phyloP scores from a whole-genome alignment of 2,113 vertebrate species.

The Notarius quadriscutis region DNA sequence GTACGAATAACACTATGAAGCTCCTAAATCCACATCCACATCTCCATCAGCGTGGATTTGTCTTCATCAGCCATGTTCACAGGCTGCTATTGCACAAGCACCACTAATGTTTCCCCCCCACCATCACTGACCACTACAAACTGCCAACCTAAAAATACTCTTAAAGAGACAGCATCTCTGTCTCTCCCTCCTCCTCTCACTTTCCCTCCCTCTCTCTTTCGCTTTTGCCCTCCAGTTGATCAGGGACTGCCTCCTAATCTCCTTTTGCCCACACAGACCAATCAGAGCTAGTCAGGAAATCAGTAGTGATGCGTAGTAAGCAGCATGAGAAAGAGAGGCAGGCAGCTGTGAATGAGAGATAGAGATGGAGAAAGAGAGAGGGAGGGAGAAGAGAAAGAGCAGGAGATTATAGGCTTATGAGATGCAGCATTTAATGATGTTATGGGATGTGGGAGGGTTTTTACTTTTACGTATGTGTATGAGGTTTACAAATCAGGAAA shows the following conservation, averaged over 20 bases:
- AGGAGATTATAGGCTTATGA: constrained; percentile 50
- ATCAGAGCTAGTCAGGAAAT: constrained; percentile 65
- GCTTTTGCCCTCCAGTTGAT: constrained; percentile 51
- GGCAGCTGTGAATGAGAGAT: constrained; percentile 44
- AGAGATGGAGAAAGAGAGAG: neutral
- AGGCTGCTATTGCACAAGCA: constrained; percentile 63
- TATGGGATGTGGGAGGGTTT: constrained; percentile 13
- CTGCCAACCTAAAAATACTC: constrained; percentile 77
- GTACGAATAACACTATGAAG: constrained; percentile 9
- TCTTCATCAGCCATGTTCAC: constrained; percentile 67
- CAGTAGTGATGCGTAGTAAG: constrained; percentile 56
- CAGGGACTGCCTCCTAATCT: constrained; percentile 59
- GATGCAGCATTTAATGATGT: constrained; percentile 19
- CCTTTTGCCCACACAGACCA: constrained; percentile 52
- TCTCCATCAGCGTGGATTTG: constrained; percentile 48
- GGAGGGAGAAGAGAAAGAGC: constrained; percentile 16
- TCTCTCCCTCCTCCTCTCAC: constrained; percentile 35
- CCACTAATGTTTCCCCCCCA: constrained; percentile 67
- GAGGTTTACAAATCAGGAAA: neutral
- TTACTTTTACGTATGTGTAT: neutral
- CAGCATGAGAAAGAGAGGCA: constrained; percentile 33
- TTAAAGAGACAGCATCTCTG: constrained; percentile 71
- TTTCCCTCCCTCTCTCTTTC: neutral
- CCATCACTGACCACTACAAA: constrained; percentile 72
- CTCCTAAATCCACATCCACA: constrained; percentile 45